Evolutionary conservation across 2,797 vertebrate species (phyloP).

Genomic region (Urocyon cinereoargenteus): DNA sequence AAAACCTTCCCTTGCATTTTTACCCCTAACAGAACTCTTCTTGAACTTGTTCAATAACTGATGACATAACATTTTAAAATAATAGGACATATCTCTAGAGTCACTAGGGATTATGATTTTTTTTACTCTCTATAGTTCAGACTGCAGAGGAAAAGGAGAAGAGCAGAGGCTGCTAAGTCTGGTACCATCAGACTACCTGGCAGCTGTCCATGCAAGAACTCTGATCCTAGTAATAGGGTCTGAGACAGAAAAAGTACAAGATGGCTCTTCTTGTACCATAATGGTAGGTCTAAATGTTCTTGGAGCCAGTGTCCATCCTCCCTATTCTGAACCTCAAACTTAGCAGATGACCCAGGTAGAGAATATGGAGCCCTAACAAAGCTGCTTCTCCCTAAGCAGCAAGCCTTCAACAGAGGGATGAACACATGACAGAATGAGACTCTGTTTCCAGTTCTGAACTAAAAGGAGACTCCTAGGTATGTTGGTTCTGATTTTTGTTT

Average conservation of each 20-base stretch:
- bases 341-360: not conserved
- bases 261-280: no score
- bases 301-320: not conserved
- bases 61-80: not conserved
- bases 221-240: not conserved
- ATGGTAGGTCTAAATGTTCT: fast-evolving
- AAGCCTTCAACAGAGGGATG: not conserved
- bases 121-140: not conserved
- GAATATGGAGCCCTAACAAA: not conserved
- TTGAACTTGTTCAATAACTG: fast-evolving
- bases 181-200: not conserved
- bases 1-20: not conserved
- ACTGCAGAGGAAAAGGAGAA: not conserved
- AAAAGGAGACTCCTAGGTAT: not conserved
- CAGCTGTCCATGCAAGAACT: fast-evolving
- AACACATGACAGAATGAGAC: not conserved
- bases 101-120: not conserved
- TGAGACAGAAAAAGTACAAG: not conserved
- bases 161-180: not conserved
- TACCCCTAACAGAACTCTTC: not conserved
- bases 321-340: not conserved
- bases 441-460: not conserved
- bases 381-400: not conserved
- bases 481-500: not conserved
- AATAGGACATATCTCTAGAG: not conserved